phyloP scores from a whole-genome alignment of 2,888 invertebrate genomes.

The Phyllotreta striolata region DNA sequence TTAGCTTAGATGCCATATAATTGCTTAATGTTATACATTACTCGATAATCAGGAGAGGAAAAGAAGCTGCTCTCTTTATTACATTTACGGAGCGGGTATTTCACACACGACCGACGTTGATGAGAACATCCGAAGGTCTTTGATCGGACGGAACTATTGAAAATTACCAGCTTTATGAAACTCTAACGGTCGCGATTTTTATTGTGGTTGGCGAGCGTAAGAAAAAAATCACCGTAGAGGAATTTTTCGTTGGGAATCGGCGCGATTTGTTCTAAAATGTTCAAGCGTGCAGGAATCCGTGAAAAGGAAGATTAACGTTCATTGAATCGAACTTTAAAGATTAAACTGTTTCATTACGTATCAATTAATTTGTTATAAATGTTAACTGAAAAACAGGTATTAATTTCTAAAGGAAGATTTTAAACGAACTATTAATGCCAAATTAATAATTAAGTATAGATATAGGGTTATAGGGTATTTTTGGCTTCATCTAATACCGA shows the following conservation, averaged over 20 bases:
- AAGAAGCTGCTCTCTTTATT: conserved; percentile 38
- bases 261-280: conserved; percentile 9
- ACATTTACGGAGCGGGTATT: conserved; percentile 37
- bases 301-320: background rate
- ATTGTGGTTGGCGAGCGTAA: conserved; percentile 25
- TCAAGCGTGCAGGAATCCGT: conserved; percentile 17
- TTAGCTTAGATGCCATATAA: conserved; percentile 33
- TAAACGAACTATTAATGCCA: no score
- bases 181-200: conserved; percentile 33
- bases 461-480: no score
- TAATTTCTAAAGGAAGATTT: background rate
- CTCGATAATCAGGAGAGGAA: conserved; percentile 32
- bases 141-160: conserved; percentile 40
- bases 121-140: conserved; percentile 43
- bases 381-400: conserved; percentile 12
- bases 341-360: no score
- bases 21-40: conserved; percentile 37
- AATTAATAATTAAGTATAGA: no score
- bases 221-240: conserved; percentile 21
- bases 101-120: conserved; percentile 45
- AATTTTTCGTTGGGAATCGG: conserved; percentile 18
- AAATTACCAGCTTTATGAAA: conserved; percentile 35
- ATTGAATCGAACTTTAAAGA: no score
- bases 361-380: background rate
- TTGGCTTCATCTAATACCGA: no score